phyloP scores from a whole-genome alignment of 1,140 invertebrate species.

The Laupala kohalensis region DNA sequence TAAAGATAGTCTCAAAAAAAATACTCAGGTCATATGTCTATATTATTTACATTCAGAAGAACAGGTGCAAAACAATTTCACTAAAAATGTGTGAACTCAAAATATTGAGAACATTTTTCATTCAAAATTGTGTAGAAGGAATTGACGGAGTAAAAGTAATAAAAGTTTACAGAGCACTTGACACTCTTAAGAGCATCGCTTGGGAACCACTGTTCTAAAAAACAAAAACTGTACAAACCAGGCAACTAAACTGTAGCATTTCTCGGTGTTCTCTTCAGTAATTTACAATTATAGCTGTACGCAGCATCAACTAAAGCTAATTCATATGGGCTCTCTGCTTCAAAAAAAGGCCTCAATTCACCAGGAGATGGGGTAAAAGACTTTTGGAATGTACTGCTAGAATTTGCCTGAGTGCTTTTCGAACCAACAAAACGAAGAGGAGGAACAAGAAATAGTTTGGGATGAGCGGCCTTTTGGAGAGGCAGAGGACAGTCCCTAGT shows the following conservation, averaged over 20 bases:
- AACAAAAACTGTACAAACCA: constrained; percentile 31
- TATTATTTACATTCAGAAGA: too few relatives aligned
- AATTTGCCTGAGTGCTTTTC: not conserved
- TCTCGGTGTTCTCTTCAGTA: constrained; percentile 59
- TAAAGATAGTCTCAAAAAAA: too few relatives aligned
- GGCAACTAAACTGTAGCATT: constrained; percentile 46
- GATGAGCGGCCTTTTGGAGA: constrained; percentile 24
- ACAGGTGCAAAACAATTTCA: too few relatives aligned
- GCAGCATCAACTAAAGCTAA: constrained; percentile 90
- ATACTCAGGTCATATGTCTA: too few relatives aligned
- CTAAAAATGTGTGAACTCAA: too few relatives aligned
- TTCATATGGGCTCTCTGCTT: constrained; percentile 92
- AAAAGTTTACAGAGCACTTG: too few relatives aligned
- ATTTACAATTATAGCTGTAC: constrained; percentile 62
- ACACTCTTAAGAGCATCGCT: too few relatives aligned
- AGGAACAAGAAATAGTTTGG: constrained; percentile 38
- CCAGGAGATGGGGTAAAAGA: constrained; percentile 24
- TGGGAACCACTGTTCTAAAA: too few relatives aligned
- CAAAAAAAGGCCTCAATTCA: constrained; percentile 57
- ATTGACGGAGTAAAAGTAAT: too few relatives aligned
- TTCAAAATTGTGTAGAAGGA: too few relatives aligned
- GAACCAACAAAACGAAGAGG: constrained; percentile 12
- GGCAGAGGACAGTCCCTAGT: constrained; percentile 31
- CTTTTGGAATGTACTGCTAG: not conserved
- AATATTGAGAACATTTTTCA: too few relatives aligned